These are phyloP conservation scores for Catharus minimus DNA, from an alignment of 2,113 vertebrate species.

Conservation along the genomic window DNA sequence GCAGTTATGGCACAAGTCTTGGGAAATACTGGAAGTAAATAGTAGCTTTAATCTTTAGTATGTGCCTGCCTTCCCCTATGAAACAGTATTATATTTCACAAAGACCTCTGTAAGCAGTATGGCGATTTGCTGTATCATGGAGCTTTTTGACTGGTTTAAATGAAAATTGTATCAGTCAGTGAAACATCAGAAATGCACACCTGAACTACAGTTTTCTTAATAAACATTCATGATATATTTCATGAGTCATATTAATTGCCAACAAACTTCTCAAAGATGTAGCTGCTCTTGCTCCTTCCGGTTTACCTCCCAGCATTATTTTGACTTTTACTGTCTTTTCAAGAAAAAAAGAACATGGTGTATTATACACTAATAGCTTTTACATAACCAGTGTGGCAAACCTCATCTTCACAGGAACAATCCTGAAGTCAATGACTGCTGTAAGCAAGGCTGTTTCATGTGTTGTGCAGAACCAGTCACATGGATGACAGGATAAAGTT, in stretches of 20 bases:
- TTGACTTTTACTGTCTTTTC: neutral
- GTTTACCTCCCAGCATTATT: neutral
- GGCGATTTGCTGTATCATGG: neutral
- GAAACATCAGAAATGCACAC: conserved; percentile 5
- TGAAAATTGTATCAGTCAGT: neutral
- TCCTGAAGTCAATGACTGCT: neutral
- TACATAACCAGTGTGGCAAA: neutral
- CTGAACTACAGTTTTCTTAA: neutral
- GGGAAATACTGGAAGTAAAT: neutral
- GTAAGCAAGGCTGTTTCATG: neutral
- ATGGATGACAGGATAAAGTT: neutral
- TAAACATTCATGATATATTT: neutral
- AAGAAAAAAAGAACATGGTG: neutral
- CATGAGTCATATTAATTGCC: neutral
- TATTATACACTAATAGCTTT: neutral
- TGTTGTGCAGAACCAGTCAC: neutral
- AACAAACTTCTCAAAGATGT: neutral
- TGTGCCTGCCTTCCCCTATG: neutral
- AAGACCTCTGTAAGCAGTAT: neutral
- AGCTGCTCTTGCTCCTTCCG: neutral
- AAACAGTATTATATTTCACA: conserved; percentile 36
- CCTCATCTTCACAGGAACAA: neutral
- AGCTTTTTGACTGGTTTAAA: conserved; percentile 34
- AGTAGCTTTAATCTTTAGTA: conserved; percentile 16
- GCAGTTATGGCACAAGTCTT: neutral